A percentile compares a stretch with the other conserved stretches of the same genome.
phyloP scores from a whole-genome alignment of 2,888 invertebrate genomes.

The Thereva nobilitata region DNA sequence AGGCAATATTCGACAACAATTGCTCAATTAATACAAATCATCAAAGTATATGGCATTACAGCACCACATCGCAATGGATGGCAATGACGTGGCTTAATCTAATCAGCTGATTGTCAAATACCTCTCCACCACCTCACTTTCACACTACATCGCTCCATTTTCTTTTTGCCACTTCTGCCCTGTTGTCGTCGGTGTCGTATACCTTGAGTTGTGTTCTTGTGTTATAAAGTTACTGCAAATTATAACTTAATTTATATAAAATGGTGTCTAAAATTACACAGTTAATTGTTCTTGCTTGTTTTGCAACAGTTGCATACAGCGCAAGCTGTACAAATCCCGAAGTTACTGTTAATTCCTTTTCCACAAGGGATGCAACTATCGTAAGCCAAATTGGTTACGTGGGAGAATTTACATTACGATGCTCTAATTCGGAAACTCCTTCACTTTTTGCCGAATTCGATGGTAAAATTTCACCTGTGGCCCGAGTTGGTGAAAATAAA shows the following conservation, averaged over 20 bases:
- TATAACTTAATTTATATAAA: constrained; percentile 2
- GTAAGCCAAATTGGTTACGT: constrained; percentile 89
- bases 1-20: neutral
- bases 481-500: constrained; percentile 73
- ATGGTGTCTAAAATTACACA: neutral
- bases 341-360: constrained; percentile 63
- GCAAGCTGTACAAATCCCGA: constrained; percentile 4
- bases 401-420: constrained; percentile 85
- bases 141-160: neutral
- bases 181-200: neutral
- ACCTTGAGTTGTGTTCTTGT: neutral
- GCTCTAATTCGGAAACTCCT: constrained; percentile 70
- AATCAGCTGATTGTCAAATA: too few relatives aligned
- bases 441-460: constrained; percentile 88
- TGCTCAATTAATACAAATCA: neutral
- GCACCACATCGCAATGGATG: neutral
- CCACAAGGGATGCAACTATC: constrained; percentile 90
- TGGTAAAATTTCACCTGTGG: constrained; percentile 83
- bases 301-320: constrained; percentile 1
- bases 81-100: constrained; percentile 22
- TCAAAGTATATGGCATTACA: neutral
- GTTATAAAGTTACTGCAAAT: too few relatives aligned
- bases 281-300: neutral
- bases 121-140: neutral
- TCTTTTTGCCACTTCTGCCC: neutral